A percentile compares a stretch with the other conserved stretches of the same genome.
Conservation (phyloP, 2,797 vertebrate genomes). For the Gadopsis marmoratus region DNA sequence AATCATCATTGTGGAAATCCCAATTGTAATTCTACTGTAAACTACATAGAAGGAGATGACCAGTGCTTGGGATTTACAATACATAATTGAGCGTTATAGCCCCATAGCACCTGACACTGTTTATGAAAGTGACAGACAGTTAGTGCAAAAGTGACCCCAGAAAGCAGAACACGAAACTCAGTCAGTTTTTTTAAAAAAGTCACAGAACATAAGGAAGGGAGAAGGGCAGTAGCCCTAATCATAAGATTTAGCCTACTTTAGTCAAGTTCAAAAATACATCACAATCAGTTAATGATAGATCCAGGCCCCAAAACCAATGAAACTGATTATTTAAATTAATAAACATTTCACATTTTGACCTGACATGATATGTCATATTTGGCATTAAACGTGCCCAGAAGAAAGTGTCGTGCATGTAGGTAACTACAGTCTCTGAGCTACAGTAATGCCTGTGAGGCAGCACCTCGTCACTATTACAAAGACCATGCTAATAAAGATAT, state of each 20-base stretch:
- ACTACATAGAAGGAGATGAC: background rate
- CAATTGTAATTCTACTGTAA: background rate
- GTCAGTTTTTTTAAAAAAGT: too few species aligned
- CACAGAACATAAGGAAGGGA: too few species aligned
- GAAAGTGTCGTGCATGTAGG: background rate
- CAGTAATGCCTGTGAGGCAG: conserved; percentile 11
- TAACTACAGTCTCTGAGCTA: conserved; percentile 11
- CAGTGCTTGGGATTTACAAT: background rate
- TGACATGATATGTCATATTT: conserved; percentile 1
- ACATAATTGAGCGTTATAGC: background rate
- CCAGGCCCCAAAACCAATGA: too few species aligned
- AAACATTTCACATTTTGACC: too few species aligned
- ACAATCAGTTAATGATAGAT: too few species aligned
- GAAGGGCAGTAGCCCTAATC: too few species aligned
- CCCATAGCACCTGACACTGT: background rate
- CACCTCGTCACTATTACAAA: background rate
- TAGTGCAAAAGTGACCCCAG: too few species aligned
- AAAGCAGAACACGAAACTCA: too few species aligned
- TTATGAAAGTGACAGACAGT: background rate
- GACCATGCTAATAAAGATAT: too few species aligned
- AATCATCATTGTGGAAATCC: background rate
- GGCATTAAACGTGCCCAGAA: background rate
- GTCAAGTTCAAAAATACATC: background rate
- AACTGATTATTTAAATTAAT: too few species aligned
- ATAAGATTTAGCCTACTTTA: background rate